Evolutionary conservation across 37 sponge, comb jelly and placozoan species (phyloP).

Genomic region (Cliona cf. orientalis): DNA sequence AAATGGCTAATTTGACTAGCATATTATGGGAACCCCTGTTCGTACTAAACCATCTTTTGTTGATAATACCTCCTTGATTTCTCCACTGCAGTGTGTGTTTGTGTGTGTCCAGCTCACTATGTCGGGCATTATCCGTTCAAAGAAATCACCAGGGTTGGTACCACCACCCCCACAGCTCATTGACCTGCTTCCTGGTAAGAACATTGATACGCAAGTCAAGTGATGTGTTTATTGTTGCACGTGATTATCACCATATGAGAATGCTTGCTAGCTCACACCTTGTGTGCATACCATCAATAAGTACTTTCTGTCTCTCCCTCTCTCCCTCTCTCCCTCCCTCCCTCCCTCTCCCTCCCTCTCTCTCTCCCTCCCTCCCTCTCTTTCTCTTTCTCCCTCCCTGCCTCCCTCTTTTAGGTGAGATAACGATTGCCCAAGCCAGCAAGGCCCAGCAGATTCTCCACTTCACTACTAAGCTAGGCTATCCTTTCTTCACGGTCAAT

Average conservation of each 20-base stretch:
- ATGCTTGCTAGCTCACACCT: not conserved
- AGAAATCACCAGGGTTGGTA: no score
- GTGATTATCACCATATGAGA: not conserved
- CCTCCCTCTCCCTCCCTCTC: not conserved
- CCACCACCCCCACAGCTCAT: no score
- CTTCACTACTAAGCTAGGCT: slow-evolving; percentile 26
- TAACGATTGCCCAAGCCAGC: slow-evolving; percentile 32
- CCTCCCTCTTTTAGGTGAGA: slow-evolving; percentile 39
- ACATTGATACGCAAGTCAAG: no score
- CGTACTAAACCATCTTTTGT: no score
- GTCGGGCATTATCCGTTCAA: no score
- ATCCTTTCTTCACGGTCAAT: not conserved
- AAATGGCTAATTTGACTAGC: no score
- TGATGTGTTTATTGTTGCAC: no score
- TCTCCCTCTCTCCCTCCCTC: not conserved
- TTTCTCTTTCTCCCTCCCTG: not conserved
- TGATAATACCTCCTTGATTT: no score
- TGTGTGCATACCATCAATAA: not conserved
- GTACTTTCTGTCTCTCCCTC: not conserved
- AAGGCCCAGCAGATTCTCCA: slow-evolving; percentile 42
- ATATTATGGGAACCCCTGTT: no score
- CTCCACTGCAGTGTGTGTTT: no score
- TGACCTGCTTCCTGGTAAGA: no score
- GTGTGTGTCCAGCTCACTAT: no score
- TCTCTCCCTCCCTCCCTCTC: not conserved